Percentiles rank a stretch among this genome's conserved stretches.
These are phyloP conservation scores for Phrynocephalus guinanensis DNA, from an alignment of 2,797 vertebrate species.

Conservation along the genomic window DNA sequence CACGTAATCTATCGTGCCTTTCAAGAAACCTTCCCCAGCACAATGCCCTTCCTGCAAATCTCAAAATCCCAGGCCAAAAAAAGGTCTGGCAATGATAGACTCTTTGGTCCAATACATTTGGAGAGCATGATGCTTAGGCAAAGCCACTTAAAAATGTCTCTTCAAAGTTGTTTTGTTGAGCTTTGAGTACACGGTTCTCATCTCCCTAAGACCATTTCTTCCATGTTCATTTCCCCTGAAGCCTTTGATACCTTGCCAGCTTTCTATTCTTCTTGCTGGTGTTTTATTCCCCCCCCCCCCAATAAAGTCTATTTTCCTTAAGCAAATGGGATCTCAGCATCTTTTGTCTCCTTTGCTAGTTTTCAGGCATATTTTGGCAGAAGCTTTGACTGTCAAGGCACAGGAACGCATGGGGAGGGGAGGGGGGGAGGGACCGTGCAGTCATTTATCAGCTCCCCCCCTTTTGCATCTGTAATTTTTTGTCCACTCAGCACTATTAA, in stretches of 20 bases:
- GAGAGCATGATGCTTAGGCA: not conserved
- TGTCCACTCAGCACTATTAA: constrained; percentile 84
- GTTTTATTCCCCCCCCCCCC: constrained; percentile 68
- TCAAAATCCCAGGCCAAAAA: too few species aligned
- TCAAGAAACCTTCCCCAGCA: not conserved
- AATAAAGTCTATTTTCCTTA: constrained; percentile 84
- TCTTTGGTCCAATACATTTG: not conserved
- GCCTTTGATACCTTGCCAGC: constrained; percentile 69
- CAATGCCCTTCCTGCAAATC: too few species aligned
- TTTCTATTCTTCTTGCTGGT: constrained; percentile 77
- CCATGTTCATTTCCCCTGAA: constrained; percentile 62
- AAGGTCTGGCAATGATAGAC: not conserved
- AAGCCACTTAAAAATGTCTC: constrained; percentile 35
- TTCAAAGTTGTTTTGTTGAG: constrained; percentile 61
- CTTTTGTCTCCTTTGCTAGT: constrained; percentile 86
- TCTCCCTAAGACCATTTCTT: constrained; percentile 58
- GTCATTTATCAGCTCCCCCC: constrained; percentile 78
- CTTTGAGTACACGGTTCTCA: constrained; percentile 53
- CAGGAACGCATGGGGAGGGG: constrained; percentile 36
- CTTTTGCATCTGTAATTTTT: constrained; percentile 81
- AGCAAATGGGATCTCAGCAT: constrained; percentile 89
- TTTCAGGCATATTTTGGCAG: constrained; percentile 88
- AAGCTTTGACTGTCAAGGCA: constrained; percentile 78
- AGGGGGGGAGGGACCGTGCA: constrained; percentile 71
- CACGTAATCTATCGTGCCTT: constrained; percentile 32